Percentiles rank a stretch among this genome's conserved stretches.
These are phyloP conservation scores for Enoplosus armatus DNA, from an alignment of 2,797 vertebrate genomes.

Conservation along the genomic window DNA sequence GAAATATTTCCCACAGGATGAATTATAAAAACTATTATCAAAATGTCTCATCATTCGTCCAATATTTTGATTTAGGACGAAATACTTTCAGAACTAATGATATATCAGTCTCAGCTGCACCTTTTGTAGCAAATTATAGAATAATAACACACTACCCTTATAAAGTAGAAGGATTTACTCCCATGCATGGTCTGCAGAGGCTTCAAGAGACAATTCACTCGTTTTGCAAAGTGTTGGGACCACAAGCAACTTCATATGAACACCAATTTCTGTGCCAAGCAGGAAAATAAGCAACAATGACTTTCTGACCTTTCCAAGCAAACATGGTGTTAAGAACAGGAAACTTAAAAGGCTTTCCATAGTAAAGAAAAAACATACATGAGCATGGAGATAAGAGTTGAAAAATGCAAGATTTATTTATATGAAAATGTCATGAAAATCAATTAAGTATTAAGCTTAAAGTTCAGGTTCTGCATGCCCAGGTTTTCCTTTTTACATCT, in stretches of 20 bases:
- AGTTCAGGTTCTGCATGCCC: constrained; percentile 38
- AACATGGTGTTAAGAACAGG: not conserved
- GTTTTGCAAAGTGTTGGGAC: not conserved
- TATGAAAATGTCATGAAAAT: constrained; percentile 63
- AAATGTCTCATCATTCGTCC: not conserved
- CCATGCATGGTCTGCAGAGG: not conserved
- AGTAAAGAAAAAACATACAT: no score
- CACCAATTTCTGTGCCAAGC: not conserved
- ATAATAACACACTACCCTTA: no score
- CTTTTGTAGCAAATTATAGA: not conserved
- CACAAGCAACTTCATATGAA: not conserved
- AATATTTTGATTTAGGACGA: not conserved
- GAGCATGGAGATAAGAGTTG: constrained; percentile 28
- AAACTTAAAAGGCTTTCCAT: constrained; percentile 7
- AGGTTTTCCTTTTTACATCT: constrained; percentile 20
- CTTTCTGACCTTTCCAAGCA: constrained; percentile 21
- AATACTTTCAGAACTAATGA: not conserved
- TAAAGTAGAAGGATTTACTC: not conserved
- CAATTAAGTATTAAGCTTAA: constrained; percentile 49
- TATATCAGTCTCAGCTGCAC: not conserved
- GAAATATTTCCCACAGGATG: not conserved
- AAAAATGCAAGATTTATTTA: constrained; percentile 11
- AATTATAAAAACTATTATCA: no score
- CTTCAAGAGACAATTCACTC: not conserved
- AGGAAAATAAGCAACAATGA: not conserved